Conservation (phyloP, 2,797 vertebrate species). For the Buphagus erythrorhynchus region DNA sequence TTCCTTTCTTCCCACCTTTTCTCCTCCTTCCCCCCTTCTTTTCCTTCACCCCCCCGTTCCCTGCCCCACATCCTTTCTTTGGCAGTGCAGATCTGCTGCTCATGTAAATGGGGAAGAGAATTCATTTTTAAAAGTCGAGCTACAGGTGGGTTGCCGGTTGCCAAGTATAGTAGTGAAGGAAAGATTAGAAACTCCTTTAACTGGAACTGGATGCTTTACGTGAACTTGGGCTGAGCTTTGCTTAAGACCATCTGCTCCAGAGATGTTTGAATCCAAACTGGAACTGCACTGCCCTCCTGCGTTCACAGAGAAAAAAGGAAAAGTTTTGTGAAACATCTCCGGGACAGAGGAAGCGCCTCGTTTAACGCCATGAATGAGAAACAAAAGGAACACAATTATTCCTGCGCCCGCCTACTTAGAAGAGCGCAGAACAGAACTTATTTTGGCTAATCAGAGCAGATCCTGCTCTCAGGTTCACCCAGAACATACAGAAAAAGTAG, state of each 20-base stretch:
- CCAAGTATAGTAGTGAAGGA: not conserved
- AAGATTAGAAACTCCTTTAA: not conserved
- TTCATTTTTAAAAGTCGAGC: not conserved
- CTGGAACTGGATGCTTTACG: not conserved
- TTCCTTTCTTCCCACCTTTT: not conserved
- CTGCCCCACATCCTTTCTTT: too few relatives aligned
- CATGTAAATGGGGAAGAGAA: not conserved
- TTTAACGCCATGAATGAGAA: not conserved
- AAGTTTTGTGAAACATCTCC: accelerated
- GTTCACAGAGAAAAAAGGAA: not conserved
- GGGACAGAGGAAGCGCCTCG: accelerated
- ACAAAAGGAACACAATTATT: not conserved
- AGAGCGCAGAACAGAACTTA: not conserved
- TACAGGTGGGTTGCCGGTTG: not conserved
- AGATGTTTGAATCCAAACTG: not conserved
- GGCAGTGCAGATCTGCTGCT: not conserved
- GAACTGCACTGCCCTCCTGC: slow-evolving; percentile 74
- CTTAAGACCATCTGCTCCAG: not conserved
- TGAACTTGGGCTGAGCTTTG: not conserved
- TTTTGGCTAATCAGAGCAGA: not conserved
- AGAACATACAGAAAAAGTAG: not conserved
- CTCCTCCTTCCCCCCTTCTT: accelerated
- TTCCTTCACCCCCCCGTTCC: accelerated
- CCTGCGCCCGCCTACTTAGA: accelerated
- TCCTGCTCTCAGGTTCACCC: not conserved